phyloP scores from a whole-genome alignment of 2,888 invertebrate species.

The Pristionchus exspectatus region DNA sequence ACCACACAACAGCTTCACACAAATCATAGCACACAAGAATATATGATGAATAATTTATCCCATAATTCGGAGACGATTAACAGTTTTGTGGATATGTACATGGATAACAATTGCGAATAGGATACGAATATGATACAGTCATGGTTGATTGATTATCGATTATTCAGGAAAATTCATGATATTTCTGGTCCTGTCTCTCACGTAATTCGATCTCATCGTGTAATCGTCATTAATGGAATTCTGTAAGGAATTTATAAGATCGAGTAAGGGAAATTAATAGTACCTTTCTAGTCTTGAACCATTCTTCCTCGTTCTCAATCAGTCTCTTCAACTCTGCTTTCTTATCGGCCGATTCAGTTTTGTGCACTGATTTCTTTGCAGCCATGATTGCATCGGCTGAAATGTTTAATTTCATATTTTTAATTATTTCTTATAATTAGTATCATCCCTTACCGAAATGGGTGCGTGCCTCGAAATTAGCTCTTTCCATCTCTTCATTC shows the following conservation, averaged over 20 bases:
- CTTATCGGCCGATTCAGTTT: neutral
- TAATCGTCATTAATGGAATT: neutral
- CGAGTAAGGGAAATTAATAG: neutral
- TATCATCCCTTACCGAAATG: neutral
- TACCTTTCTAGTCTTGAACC: neutral
- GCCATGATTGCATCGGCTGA: constrained; percentile 8
- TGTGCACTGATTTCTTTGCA: constrained; percentile 10
- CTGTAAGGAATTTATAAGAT: neutral
- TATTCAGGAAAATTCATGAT: neutral
- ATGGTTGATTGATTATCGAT: neutral
- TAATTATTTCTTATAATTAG: neutral
- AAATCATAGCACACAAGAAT: neutral
- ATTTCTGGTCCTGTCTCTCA: neutral
- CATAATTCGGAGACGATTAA: neutral
- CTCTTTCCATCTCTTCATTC: neutral
- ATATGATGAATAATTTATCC: neutral
- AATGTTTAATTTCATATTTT: neutral
- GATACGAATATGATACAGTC: neutral
- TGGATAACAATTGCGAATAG: neutral
- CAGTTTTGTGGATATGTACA: neutral
- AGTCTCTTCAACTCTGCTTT: neutral
- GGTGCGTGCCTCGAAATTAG: neutral
- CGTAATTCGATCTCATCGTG: too few relatives aligned
- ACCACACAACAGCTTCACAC: neutral
- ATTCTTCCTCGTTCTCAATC: neutral